A percentile compares a stretch with the other conserved stretches of the same genome.
phyloP scores from a whole-genome alignment of 2,888 invertebrate genomes.

The Hoplodrina blanda region DNA sequence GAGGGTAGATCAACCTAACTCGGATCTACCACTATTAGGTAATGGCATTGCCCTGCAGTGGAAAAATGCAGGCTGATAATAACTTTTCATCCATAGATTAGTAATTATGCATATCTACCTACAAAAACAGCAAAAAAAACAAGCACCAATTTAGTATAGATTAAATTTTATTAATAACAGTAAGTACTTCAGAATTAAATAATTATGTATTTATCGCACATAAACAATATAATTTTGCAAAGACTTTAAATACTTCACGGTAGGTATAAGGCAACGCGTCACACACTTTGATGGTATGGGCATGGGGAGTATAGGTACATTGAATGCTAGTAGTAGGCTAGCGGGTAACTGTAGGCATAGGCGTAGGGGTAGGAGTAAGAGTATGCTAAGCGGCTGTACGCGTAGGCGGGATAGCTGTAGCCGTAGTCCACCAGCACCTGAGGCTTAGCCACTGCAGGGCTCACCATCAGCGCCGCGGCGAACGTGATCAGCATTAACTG shows the following conservation, averaged over 20 bases:
- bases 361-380: slow-evolving; percentile 85
- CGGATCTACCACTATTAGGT: no score
- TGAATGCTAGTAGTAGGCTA: slow-evolving; percentile 75
- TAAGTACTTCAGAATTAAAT: slow-evolving; percentile 28
- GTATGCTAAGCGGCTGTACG: slow-evolving; percentile 82
- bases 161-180: slow-evolving; percentile 26
- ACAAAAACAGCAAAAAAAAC: neutral
- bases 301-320: neutral
- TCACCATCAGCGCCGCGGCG: slow-evolving; percentile 73
- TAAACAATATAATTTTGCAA: slow-evolving; percentile 17
- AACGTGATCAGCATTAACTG: slow-evolving; percentile 78
- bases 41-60: no score
- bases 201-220: slow-evolving; percentile 40
- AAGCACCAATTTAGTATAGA: slow-evolving; percentile 9
- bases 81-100: no score
- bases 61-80: no score
- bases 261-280: no score
- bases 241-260: slow-evolving; percentile 36
- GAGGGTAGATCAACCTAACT: no score
- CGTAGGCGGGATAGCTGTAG: slow-evolving; percentile 80
- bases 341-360: slow-evolving; percentile 80
- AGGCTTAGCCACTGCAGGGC: slow-evolving; percentile 82
- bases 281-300: no score
- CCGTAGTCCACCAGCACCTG: slow-evolving; percentile 84
- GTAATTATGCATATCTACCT: no score